Conservation (phyloP, 2,888 invertebrate species). For the Rhagonycha lutea region DNA sequence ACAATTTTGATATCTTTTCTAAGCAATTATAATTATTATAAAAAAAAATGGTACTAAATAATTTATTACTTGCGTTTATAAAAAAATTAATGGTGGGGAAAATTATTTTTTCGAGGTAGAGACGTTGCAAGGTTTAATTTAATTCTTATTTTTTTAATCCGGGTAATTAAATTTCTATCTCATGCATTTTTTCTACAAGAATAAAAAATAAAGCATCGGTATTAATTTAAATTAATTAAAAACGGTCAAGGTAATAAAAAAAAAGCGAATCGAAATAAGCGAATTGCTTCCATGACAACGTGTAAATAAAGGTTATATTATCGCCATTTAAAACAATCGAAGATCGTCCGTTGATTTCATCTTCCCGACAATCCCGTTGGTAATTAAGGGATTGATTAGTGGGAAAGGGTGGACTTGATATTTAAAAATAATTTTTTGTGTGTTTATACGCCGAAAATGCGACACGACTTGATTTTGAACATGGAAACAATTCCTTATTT, state of each 20-base stretch:
- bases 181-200: neutral
- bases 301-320: slow-evolving; percentile 26
- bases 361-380: slow-evolving; percentile 29
- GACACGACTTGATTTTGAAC: neutral
- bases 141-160: neutral
- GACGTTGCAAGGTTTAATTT: neutral
- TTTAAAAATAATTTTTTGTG: neutral
- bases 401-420: slow-evolving; percentile 35
- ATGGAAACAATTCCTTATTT: neutral
- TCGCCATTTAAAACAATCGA: slow-evolving; percentile 27
- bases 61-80: neutral
- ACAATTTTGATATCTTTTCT: neutral
- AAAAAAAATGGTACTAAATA: neutral
- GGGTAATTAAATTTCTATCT: neutral
- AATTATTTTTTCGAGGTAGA: neutral
- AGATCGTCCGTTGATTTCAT: slow-evolving; percentile 17
- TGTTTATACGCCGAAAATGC: neutral
- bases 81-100: neutral
- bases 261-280: slow-evolving; percentile 1
- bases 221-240: slow-evolving; percentile 4
- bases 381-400: slow-evolving; percentile 53
- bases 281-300: slow-evolving; percentile 25
- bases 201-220: neutral
- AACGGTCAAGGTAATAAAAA: slow-evolving; percentile 1
- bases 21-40: neutral